These are phyloP conservation scores for Camponotus floridanus DNA, from an alignment of 1,140 invertebrate species.

Conservation along the genomic window DNA sequence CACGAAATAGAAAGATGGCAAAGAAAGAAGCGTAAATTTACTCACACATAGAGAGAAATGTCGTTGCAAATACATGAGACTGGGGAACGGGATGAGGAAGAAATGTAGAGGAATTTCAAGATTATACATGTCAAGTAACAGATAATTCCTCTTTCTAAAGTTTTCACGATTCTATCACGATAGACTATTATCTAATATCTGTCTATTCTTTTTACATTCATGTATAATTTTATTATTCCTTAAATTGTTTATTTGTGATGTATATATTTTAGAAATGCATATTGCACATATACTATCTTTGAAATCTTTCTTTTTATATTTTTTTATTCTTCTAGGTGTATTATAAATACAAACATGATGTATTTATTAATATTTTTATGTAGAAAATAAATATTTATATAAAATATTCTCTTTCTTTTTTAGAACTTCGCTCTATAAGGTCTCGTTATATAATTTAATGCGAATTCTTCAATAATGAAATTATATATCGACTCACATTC, in stretches of 20 bases:
- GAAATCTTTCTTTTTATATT: background rate
- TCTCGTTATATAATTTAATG: background rate
- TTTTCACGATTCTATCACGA: background rate
- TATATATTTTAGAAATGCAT: background rate
- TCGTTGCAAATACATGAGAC: background rate
- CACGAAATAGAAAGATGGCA: conserved; percentile 15
- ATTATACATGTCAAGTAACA: background rate
- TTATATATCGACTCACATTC: background rate
- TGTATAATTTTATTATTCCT: background rate
- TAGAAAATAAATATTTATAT: background rate
- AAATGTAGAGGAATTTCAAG: conserved; percentile 25
- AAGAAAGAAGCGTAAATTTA: conserved; percentile 55
- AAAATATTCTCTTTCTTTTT: background rate
- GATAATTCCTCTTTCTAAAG: background rate
- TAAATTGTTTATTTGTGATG: background rate
- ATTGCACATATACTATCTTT: no score
- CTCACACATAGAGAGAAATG: conserved; percentile 41
- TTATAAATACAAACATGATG: background rate
- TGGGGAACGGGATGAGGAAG: conserved; percentile 17
- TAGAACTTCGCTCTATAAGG: background rate
- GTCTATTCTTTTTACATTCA: background rate
- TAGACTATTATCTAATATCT: background rate
- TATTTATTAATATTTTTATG: background rate
- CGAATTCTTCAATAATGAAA: background rate
- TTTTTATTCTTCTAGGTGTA: background rate